Conservation (phyloP, 2,113 vertebrate species). For the Myotis brandtii region DNA sequence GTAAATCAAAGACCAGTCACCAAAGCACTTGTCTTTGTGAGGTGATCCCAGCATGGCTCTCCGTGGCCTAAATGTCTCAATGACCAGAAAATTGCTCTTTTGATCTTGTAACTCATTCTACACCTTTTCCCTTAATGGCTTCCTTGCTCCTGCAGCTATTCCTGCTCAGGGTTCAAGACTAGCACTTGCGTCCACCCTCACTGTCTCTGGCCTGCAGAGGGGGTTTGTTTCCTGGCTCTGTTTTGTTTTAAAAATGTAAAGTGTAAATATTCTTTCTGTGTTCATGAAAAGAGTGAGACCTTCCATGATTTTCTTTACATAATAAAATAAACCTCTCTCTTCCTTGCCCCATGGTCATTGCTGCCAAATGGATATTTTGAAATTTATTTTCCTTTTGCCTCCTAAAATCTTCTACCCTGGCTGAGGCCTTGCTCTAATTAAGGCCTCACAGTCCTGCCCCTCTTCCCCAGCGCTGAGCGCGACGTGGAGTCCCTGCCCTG, state of each 20-base stretch:
- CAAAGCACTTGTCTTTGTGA: constrained; percentile 39
- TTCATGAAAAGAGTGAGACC: background rate
- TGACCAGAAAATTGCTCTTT: constrained; percentile 54
- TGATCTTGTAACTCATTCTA: background rate
- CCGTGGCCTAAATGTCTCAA: background rate
- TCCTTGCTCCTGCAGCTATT: constrained; percentile 8
- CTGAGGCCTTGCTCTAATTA: constrained; percentile 75
- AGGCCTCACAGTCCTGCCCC: constrained; percentile 51
- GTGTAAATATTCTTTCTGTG: constrained; percentile 22
- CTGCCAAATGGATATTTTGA: constrained; percentile 62
- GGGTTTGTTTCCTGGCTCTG: constrained; percentile 33
- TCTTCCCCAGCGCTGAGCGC: background rate
- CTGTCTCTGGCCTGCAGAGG: background rate
- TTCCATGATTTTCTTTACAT: constrained; percentile 49
- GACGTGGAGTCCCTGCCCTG: constrained; percentile 50
- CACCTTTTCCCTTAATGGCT: background rate
- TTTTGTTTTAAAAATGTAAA: constrained; percentile 48
- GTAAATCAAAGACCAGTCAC: constrained; percentile 44
- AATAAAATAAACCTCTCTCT: constrained; percentile 51
- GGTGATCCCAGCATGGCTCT: constrained; percentile 34
- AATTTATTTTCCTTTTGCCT: constrained; percentile 51
- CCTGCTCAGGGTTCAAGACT: background rate
- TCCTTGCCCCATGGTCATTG: background rate
- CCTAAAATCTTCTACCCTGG: constrained; percentile 26
- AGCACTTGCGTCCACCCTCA: background rate